Conservation (phyloP, 1,140 invertebrate species). For the Fopius arisanus region DNA sequence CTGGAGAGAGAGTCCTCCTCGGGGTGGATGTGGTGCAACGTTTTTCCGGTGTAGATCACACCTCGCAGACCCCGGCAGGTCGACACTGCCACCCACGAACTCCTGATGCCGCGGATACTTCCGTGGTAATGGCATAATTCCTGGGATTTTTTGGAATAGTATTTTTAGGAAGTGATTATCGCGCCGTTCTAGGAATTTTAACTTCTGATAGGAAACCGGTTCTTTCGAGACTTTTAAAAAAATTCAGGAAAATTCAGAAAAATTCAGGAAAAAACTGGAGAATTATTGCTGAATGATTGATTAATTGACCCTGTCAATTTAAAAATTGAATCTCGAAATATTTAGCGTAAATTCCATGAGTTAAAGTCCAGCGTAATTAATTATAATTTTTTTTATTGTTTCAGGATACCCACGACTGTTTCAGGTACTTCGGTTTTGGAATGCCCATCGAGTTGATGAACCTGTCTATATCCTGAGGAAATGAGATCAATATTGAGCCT, state of each 20-base stretch:
- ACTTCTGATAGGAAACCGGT: too few species aligned
- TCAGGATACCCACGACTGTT: constrained; percentile 66
- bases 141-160: constrained; percentile 56
- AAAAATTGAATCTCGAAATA: too few species aligned
- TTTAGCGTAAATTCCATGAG: too few species aligned
- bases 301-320: too few species aligned
- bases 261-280: too few species aligned
- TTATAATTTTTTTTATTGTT: not conserved
- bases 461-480: constrained; percentile 76
- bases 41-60: constrained; percentile 79
- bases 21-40: constrained; percentile 76
- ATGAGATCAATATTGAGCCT: constrained; percentile 80
- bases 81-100: constrained; percentile 86
- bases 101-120: constrained; percentile 71
- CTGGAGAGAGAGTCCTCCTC: constrained; percentile 61
- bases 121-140: constrained; percentile 88
- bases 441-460: constrained; percentile 74
- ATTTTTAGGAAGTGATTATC: not conserved
- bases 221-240: too few species aligned
- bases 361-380: not conserved
- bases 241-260: too few species aligned
- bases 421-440: constrained; percentile 70
- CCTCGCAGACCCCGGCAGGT: constrained; percentile 85
- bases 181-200: too few species aligned
- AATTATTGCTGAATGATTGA: too few species aligned